Conservation (phyloP, 2,797 vertebrate genomes). For the Darevskia nairensis region DNA sequence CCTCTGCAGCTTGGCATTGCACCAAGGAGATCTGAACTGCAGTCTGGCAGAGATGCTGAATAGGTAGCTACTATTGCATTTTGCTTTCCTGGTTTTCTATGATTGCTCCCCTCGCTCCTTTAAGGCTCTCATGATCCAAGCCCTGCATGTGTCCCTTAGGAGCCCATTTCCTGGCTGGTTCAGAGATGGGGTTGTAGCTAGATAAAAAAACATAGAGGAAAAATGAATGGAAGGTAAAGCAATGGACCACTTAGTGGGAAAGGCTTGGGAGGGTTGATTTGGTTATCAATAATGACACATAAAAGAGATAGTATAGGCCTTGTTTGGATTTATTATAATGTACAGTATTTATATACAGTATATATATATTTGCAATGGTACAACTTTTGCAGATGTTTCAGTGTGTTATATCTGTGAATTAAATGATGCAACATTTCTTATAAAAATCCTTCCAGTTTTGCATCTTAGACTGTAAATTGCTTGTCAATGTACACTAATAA, state of each 20-base stretch:
- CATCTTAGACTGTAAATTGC: not conserved
- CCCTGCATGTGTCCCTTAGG: not conserved
- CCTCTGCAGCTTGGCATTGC: not conserved
- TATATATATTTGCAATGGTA: not conserved
- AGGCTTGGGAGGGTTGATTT: not conserved
- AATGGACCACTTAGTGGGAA: not conserved
- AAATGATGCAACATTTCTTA: not conserved
- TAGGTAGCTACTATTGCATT: not conserved
- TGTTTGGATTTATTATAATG: not conserved
- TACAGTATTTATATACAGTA: too few species aligned
- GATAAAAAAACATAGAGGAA: too few species aligned
- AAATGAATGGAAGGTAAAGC: not conserved
- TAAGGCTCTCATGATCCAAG: not conserved
- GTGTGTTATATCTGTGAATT: not conserved
- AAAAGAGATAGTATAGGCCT: not conserved
- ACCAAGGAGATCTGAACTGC: not conserved
- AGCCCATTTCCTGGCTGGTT: not conserved
- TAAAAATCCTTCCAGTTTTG: not conserved
- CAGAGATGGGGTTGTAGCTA: not conserved
- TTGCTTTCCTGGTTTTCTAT: not conserved
- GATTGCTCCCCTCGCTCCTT: not conserved
- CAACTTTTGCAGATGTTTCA: not conserved
- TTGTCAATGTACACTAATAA: not conserved
- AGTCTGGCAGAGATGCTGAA: not conserved
- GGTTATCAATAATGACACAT: not conserved